Base-by-base conservation (phyloP, 2,113 vertebrate genomes). In the Urocitellus parryii region DNA sequence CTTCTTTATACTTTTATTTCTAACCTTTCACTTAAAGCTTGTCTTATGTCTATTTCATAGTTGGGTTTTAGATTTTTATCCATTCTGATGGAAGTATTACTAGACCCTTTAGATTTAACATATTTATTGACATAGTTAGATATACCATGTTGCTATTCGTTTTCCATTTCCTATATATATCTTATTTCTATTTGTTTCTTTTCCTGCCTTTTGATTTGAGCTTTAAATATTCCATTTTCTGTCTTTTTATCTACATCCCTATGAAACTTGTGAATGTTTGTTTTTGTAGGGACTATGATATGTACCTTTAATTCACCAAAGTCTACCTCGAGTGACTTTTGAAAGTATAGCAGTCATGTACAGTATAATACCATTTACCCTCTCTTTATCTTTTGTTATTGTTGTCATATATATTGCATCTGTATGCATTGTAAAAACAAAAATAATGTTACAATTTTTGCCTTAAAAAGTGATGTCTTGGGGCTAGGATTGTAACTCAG, bases 121-220 rank as follows among this genome's bases (percentile, higher is more conserved):
- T 74, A 42, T 87, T n/a, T 82, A 0, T 83, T 88, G 37, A 72
- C 53, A n/a, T 78, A 17, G 18, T 81, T 72, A 72, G 34, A 37
- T n/a, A 58, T 51, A 25, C 12, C 20, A 14, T 27, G 12, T 80
- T 95, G 18, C 37, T 86, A 9, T 84, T 88, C 56, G 37, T 80
- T 88, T 91, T 95, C 48, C 18, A 16, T 68, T 92, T 53, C 24
- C 17, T 90, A 6, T 37, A 27, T 96, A 3, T 84, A 17, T 88
- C 61, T 68, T 96, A 34, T 81, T 90, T 73, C 63, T 85, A 0
- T 76, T 22, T 91, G 37, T 51, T 78, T 78, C 29, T 24, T 68
- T 68, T 76, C 27, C 61, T 91, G 51, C 37, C 29, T 56, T 94
- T 82, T 88, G 17, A 63, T 65, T 78, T 87, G 68, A 94, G 72